Evolutionary conservation across 2,888 invertebrate genomes (phyloP), one percentile per base, ranked within the genome.

Genomic region (Drosophila subquinaria): DNA sequence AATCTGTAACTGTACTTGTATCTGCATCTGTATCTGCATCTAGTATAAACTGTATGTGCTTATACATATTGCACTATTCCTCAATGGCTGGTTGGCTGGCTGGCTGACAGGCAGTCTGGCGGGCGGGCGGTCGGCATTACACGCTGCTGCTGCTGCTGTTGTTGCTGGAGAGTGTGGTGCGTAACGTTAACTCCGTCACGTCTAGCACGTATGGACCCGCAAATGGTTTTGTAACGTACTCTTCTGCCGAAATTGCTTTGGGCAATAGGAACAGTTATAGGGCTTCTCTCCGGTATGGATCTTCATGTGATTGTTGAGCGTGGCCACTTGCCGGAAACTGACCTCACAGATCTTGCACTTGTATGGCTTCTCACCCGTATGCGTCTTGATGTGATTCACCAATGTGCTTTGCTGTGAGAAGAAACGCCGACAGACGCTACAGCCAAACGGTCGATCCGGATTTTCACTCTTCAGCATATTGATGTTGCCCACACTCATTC

Each of bases 181-280:
- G 51, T 62, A 51, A 45, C 43, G 48, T 17, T 50, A 17, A 17
- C 17, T 17, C 17, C 47, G 45, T 48, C 52, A 48, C 20, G 35
- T 63, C 79, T 90, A 91, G 79, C 90, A 90, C 62, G 90, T 91
- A 59, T 91, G 91, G 56, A 91, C 89, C 81, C 91, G 80, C 65
- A 91, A 79, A 82, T 91, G 91, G 74, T 91, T 91, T 62, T 90
- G 89, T 66, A 91, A 83, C 63, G 91, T 91, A 66, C 91, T 91
- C 86, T 91, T 91, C 70, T 91, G 91, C 65, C 91, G 89, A 77
- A 91, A 91, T 82, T 91, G 91, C 62, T 91, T 91, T 72, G 91
- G 92, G 73, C 91, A 91, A 81, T 90, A 91, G 92, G 91, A 91
- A 91, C 91, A 91, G 85, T 83, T 89, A 70, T 90, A 91, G 67